These are phyloP conservation scores for Anthophora plumipes DNA, from an alignment of 2,888 invertebrate species.

Conservation along the genomic window DNA sequence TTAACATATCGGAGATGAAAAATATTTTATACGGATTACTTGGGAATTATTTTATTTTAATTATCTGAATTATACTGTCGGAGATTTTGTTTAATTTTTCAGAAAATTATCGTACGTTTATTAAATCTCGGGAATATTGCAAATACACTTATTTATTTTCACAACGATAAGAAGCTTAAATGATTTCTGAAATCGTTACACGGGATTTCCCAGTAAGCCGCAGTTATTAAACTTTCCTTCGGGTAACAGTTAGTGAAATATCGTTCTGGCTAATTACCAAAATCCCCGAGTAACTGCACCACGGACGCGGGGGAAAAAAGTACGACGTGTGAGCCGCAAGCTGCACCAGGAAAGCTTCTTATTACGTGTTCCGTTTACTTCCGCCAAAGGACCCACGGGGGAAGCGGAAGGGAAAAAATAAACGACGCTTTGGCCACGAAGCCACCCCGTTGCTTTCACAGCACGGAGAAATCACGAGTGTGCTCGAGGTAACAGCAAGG, in stretches of 20 bases:
- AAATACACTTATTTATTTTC: neutral
- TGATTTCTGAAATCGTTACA: neutral
- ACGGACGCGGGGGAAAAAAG: conserved; percentile 24
- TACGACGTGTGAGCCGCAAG: conserved; percentile 39
- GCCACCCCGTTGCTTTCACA: conserved; percentile 15
- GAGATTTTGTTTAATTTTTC: too few relatives aligned
- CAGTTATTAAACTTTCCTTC: conserved; percentile 26
- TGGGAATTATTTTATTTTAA: too few relatives aligned
- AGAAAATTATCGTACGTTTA: too few relatives aligned
- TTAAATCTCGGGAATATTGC: too few relatives aligned
- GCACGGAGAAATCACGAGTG: conserved; percentile 27
- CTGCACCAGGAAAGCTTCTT: conserved; percentile 53
- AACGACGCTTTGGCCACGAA: conserved; percentile 29
- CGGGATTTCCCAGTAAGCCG: neutral
- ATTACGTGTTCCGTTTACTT: conserved; percentile 51
- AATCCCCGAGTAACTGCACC: conserved; percentile 38
- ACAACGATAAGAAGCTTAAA: neutral
- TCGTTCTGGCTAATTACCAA: conserved; percentile 47
- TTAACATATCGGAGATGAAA: too few relatives aligned
- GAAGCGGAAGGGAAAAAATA: neutral
- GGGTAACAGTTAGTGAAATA: conserved; percentile 29
- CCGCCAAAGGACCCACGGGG: neutral
- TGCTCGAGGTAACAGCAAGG: neutral
- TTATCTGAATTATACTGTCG: too few relatives aligned
- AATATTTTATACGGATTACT: neutral